These are phyloP conservation scores for Pocillopora verrucosa DNA, from an alignment of 64 coral and sea anemone species.

Conservation along the genomic window DNA sequence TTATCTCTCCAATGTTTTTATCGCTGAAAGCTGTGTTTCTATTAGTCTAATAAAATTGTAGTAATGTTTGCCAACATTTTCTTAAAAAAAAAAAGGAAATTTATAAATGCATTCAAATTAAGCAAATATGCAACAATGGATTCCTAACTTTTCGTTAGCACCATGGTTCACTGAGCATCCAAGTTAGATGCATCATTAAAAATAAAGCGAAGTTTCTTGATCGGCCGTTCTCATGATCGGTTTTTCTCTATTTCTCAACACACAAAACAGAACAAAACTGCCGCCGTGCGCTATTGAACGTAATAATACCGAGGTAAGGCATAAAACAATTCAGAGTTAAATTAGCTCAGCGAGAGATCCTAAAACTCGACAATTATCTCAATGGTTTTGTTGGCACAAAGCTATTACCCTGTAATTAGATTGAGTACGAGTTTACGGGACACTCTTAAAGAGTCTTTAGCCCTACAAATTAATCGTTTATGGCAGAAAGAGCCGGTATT, in stretches of 20 bases:
- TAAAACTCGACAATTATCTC: conserved; percentile 43
- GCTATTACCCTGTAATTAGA: conserved; percentile 43
- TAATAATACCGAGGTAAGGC: conserved; percentile 1
- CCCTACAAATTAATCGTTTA: not conserved
- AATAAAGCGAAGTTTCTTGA: no score
- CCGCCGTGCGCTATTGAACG: not conserved
- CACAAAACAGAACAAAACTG: not conserved
- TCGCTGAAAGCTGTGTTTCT: not conserved
- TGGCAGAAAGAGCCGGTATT: not conserved
- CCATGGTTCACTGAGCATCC: not conserved
- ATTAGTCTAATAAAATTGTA: not conserved
- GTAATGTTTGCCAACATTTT: conserved; percentile 4
- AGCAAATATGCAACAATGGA: not conserved
- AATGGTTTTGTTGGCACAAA: conserved; percentile 6
- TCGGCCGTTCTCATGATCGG: not conserved
- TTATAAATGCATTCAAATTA: no score
- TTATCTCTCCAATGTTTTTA: not conserved
- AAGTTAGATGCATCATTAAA: no score
- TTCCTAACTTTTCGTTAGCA: no score
- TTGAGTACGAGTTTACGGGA: not conserved
- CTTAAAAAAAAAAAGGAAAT: not conserved
- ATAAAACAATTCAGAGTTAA: conserved; percentile 5
- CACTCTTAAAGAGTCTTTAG: not conserved
- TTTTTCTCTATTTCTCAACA: not conserved
- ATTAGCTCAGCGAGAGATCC: conserved; percentile 54